Evolutionary conservation across 2,113 vertebrate species (phyloP).

Genomic region (Origma solitaria): DNA sequence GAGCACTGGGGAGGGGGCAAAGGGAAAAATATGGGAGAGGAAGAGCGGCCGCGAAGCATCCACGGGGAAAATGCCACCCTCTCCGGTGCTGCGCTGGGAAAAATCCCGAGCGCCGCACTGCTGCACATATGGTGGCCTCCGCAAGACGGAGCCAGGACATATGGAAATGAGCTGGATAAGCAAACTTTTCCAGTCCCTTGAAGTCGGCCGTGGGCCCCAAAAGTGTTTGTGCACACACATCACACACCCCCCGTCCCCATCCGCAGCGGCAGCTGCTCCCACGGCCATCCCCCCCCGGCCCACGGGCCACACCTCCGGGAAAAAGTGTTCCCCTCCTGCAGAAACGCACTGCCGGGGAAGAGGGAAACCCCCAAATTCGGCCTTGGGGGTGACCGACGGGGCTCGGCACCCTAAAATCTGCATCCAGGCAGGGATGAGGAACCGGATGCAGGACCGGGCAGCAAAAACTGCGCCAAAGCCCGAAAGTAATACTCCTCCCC

Average conservation of each 20-base stretch:
- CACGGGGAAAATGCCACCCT: neutral
- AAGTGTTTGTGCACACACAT: neutral
- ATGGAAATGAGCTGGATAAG: conserved; percentile 11
- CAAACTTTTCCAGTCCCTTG: neutral
- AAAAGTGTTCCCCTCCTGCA: neutral
- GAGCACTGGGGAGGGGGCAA: too few relatives aligned
- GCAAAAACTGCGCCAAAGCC: rapidly evolving
- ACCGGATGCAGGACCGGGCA: rapidly evolving
- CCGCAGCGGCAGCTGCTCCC: neutral
- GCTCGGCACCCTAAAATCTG: neutral
- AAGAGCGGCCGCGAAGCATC: neutral
- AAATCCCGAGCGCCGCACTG: neutral
- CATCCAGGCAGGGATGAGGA: neutral
- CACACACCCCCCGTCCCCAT: neutral
- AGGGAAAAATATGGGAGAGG: rapidly evolving
- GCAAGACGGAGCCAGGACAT: neutral
- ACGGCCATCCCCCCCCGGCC: neutral
- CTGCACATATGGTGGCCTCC: neutral
- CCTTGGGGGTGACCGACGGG: rapidly evolving
- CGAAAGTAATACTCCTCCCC: neutral
- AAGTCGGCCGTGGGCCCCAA: neutral
- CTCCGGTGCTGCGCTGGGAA: neutral
- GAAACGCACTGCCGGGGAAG: rapidly evolving
- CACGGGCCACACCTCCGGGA: rapidly evolving
- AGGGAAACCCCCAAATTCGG: neutral